Base-by-base conservation (phyloP, 2,888 invertebrate genomes). In the Trichacis sp. region DNA sequence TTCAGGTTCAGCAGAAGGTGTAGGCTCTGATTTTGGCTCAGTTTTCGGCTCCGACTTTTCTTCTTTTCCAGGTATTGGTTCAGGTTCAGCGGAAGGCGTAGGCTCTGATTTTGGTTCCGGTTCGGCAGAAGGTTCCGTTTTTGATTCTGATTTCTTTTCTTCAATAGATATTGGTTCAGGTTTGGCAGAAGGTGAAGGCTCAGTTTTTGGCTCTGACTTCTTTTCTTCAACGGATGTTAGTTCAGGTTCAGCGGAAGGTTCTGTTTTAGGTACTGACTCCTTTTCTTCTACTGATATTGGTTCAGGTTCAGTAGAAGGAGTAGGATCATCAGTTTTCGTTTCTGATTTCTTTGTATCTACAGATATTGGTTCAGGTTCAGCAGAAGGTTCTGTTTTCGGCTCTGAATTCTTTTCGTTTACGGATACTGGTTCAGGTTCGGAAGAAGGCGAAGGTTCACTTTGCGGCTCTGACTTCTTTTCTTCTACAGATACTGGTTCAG, bases 161-260 rank as follows among this genome's bases (percentile, higher is more conserved):
- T n/a, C n/a, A n/a, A n/a, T n/a, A n/a, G 80, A 78, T 64, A 77
- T 79, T 4, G 85, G 82, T 58, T 77, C 73, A 59, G 72, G 59
- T 54, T 72, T 65, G 1, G 70, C 14, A n/a, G 50, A 54, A 36
- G 50, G 70, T 17, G 64, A 38, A 1, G 63, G 58, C 50, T 61
- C 66, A 0, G 43, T 15, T 0, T 54, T 38, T n/a, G 59, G 24
- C 55, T 30, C 74, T 36, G 64, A 49, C 52, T 72, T 67, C 3
- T 64, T 40, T n/a, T 66, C 49, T 2, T 53, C 47, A 24, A 51
- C 59, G 0, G 69, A 47, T n/a, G 40, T 56, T 18, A 69, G 40
- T 57, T 69, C 65, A 5, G 24, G 8, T 24, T 24, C 8, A 24
- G 24, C 82, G 80, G 40, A 55, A 18, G 70, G 40, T 57, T 69